A percentile compares a stretch with the other conserved stretches of the same genome.
These are phyloP conservation scores for Phalacrocorax carbo DNA, from an alignment of 2,113 vertebrate species.

Conservation along the genomic window DNA sequence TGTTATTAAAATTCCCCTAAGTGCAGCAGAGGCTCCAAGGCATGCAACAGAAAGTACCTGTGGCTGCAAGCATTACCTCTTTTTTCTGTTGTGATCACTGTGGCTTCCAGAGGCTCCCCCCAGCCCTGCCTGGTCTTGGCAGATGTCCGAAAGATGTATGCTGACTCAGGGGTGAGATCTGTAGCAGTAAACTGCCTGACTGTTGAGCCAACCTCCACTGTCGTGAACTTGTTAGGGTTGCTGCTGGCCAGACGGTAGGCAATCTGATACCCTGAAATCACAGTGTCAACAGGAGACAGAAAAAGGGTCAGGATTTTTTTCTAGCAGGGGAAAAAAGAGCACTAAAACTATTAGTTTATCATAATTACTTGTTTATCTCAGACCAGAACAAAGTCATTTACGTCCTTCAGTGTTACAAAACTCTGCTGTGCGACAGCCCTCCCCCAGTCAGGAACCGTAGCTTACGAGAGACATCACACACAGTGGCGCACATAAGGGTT, in stretches of 20 bases:
- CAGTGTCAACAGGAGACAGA: neutral
- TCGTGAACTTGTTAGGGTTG: slow-evolving; percentile 88
- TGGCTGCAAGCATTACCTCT: slow-evolving; percentile 79
- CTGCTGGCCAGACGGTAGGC: slow-evolving; percentile 89
- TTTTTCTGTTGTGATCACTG: slow-evolving; percentile 91
- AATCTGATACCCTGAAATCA: slow-evolving; percentile 88
- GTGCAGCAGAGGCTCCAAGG: neutral
- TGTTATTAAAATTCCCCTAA: neutral
- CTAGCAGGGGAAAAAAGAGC: neutral
- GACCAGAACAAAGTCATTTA: neutral
- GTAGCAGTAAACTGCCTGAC: slow-evolving; percentile 90
- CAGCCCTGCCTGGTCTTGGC: slow-evolving; percentile 94
- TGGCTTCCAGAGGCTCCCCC: slow-evolving; percentile 87
- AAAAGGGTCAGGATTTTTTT: neutral
- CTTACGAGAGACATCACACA: neutral
- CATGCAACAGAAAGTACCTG: neutral
- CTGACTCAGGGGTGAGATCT: slow-evolving; percentile 83
- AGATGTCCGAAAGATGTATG: slow-evolving; percentile 86
- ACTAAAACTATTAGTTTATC: neutral
- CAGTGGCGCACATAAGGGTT: neutral
- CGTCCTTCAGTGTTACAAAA: neutral
- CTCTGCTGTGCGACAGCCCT: neutral
- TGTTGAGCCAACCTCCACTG: slow-evolving; percentile 89
- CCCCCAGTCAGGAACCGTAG: neutral
- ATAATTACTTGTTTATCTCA: neutral